Conservation (phyloP, 1,140 invertebrate species). For the Brachionus rubens region DNA sequence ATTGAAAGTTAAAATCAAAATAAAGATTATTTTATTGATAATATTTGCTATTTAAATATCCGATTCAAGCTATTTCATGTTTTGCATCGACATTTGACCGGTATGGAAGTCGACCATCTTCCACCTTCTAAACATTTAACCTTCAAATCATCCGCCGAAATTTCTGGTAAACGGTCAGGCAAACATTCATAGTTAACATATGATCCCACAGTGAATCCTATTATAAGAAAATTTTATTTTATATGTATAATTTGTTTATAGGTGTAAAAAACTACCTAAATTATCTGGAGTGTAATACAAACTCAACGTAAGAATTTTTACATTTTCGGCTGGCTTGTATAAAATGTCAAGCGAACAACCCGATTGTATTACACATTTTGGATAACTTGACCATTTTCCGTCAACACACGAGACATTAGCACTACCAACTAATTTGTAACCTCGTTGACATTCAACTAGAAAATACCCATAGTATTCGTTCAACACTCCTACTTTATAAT, state of each 20-base stretch:
- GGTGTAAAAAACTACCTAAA: background rate
- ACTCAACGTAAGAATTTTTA: background rate
- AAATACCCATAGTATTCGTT: background rate
- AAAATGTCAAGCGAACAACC: slow-evolving; percentile 9
- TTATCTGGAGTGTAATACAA: slow-evolving; percentile 8
- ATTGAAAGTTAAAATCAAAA: no score
- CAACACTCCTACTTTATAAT: background rate
- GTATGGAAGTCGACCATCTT: slow-evolving; percentile 1
- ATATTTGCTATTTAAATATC: no score
- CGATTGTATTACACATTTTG: background rate
- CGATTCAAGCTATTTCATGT: no score
- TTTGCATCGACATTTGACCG: slow-evolving; percentile 12
- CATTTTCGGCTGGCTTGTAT: slow-evolving; percentile 29
- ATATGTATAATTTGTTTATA: no score
- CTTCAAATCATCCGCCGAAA: background rate
- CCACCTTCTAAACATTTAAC: background rate
- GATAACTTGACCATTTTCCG: slow-evolving; percentile 5
- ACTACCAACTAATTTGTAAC: background rate
- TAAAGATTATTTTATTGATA: no score
- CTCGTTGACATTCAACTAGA: background rate
- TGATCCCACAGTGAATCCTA: slow-evolving; percentile 1
- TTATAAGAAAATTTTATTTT: no score
- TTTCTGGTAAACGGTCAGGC: background rate
- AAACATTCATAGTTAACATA: slow-evolving; percentile 29
- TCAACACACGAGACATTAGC: background rate